These are phyloP conservation scores for Argyrosomus regius DNA, from an alignment of 2,797 vertebrate species.

Conservation along the genomic window DNA sequence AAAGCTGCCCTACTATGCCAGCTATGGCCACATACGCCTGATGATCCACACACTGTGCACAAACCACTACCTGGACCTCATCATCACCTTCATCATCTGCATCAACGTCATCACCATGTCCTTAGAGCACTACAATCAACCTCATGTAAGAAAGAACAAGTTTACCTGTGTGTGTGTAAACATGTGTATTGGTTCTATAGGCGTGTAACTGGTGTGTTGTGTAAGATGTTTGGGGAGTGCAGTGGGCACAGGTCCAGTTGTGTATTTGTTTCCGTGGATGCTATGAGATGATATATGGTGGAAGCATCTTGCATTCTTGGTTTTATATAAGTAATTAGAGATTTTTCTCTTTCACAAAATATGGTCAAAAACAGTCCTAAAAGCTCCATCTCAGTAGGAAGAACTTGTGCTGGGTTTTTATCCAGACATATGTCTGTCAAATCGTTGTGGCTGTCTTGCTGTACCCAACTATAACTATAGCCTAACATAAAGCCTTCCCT, in stretches of 20 bases:
- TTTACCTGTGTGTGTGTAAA: background rate
- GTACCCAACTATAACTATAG: background rate
- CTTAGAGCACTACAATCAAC: slow-evolving; percentile 97
- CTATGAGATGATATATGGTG: background rate
- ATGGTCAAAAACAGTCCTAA: background rate
- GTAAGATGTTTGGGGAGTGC: background rate
- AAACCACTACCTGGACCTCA: slow-evolving; percentile 99
- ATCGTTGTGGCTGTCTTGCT: slow-evolving; percentile 13
- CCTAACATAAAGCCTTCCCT: background rate
- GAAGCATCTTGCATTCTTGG: background rate
- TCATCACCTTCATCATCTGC: slow-evolving; percentile 99
- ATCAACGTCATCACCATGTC: slow-evolving; percentile 99
- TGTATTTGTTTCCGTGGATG: slow-evolving; percentile 1
- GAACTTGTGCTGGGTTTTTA: background rate
- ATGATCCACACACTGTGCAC: slow-evolving; percentile 98
- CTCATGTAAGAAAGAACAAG: slow-evolving; percentile 76
- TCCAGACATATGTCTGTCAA: slow-evolving; percentile 1
- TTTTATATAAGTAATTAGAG: background rate
- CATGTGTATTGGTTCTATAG: background rate
- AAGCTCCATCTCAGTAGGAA: background rate
- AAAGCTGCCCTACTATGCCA: slow-evolving; percentile 95
- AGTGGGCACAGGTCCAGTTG: background rate
- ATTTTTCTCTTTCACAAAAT: slow-evolving; percentile 15
- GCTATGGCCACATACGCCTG: slow-evolving; percentile 92
- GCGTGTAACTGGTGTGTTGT: background rate